A percentile compares a stretch with the other conserved stretches of the same genome.
Evolutionary conservation across 2,113 vertebrate genomes (phyloP).

Genomic region (Sisor rabdophorus): DNA sequence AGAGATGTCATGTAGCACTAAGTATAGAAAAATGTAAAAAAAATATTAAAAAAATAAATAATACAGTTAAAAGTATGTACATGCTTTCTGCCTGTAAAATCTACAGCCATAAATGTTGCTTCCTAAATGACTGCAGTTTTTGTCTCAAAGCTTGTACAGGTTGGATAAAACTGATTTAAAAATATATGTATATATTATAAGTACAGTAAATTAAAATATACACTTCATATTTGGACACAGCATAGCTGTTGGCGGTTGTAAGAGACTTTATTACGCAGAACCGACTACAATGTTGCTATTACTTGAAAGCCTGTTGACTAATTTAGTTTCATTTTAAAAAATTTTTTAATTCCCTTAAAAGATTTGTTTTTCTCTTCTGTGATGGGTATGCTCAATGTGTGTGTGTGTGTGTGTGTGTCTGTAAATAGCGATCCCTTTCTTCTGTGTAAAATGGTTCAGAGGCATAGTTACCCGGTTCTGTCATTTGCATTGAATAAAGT

Average conservation of each 20-base stretch:
- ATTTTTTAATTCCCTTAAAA: conserved; percentile 57
- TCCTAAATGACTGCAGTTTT: conserved; percentile 57
- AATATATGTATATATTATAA: not conserved
- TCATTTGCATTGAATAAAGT: conserved; percentile 99
- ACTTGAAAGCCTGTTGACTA: conserved; percentile 99
- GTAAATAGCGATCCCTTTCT: conserved; percentile 86
- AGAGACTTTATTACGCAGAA: conserved; percentile 69
- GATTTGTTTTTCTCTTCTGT: conserved; percentile 61
- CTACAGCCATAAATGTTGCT: conserved; percentile 82
- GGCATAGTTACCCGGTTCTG: conserved; percentile 99
- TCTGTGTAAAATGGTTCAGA: conserved; percentile 84
- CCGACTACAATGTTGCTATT: conserved; percentile 95
- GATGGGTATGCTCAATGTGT: conserved; percentile 92
- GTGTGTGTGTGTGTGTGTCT: conserved; percentile 86
- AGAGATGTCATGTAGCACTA: conserved; percentile 69
- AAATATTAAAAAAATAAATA: conserved; percentile 16
- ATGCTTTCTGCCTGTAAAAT: conserved; percentile 82
- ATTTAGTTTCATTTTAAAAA: conserved; percentile 49
- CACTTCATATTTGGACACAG: conserved; percentile 24
- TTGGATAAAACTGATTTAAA: conserved; percentile 40
- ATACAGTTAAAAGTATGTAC: conserved; percentile 44
- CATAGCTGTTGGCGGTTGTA: conserved; percentile 64
- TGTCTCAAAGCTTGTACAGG: conserved; percentile 10
- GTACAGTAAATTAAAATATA: not conserved
- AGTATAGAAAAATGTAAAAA: conserved; percentile 28